These are phyloP conservation scores for Paramisgurnus dabryanus DNA, from an alignment of 2,113 vertebrate species.

Conservation along the genomic window DNA sequence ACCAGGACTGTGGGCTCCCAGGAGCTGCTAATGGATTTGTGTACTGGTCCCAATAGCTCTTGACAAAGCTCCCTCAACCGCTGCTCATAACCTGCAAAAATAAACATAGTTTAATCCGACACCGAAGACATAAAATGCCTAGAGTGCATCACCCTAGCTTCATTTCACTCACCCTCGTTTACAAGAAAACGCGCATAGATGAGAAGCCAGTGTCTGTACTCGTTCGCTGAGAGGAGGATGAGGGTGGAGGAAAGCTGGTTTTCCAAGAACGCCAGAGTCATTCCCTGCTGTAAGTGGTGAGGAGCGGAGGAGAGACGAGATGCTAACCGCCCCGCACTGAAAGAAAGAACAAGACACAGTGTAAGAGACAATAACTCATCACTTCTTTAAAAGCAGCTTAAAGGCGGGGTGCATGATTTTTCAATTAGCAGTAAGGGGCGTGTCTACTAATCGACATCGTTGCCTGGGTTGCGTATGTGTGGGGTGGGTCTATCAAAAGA, in stretches of 20 bases:
- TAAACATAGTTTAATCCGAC: not conserved
- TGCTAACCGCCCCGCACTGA: conserved; percentile 88
- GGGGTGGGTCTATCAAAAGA: too few species aligned
- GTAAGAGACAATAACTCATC: not conserved
- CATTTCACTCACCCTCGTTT: conserved; percentile 85
- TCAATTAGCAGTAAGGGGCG: not conserved
- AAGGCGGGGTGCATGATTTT: too few species aligned
- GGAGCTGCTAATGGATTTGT: conserved; percentile 85
- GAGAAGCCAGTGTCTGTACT: conserved; percentile 96
- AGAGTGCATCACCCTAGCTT: not conserved
- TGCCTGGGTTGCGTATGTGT: too few species aligned
- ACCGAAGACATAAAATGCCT: not conserved
- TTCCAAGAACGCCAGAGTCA: conserved; percentile 94
- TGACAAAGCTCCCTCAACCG: conserved; percentile 92
- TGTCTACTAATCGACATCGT: too few species aligned
- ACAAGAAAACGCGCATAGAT: conserved; percentile 96
- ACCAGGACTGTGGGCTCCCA: conserved; percentile 95
- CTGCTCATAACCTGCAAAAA: conserved; percentile 85
- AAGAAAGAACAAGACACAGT: conserved; percentile 37
- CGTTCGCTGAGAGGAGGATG: conserved; percentile 85
- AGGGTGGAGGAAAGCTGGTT: conserved; percentile 90
- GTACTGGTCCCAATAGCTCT: conserved; percentile 95
- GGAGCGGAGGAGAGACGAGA: conserved; percentile 91
- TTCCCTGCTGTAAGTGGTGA: conserved; percentile 91
- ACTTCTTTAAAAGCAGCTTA: not conserved